These are phyloP conservation scores for Nyctalus aviator DNA, from an alignment of 2,797 vertebrate species.

Conservation along the genomic window DNA sequence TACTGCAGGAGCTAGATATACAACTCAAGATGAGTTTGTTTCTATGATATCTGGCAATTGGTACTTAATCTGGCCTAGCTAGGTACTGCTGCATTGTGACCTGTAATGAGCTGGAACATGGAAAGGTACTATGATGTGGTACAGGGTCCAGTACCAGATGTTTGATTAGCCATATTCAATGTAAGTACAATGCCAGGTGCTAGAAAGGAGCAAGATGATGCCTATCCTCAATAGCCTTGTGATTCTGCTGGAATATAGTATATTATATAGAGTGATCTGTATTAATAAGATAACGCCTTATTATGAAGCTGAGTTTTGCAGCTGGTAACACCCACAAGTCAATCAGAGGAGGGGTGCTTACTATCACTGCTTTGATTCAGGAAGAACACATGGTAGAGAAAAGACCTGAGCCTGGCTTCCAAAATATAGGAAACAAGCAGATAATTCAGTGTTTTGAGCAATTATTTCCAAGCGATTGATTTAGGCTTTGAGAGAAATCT, in stretches of 20 bases:
- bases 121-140: neutral
- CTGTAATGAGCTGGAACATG: neutral
- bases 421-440: neutral
- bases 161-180: neutral
- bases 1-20: neutral
- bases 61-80: neutral
- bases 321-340: neutral
- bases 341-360: neutral
- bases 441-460: neutral
- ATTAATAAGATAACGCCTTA: neutral
- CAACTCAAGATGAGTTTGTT: neutral
- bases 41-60: neutral
- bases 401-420: neutral
- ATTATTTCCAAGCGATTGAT: neutral
- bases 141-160: neutral
- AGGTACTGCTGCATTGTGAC: too few species aligned
- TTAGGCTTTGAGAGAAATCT: neutral
- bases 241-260: neutral
- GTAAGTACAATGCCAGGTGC: neutral
- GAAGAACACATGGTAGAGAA: neutral
- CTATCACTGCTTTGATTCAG: neutral
- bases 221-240: neutral
- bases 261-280: fast-evolving
- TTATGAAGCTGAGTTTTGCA: neutral
- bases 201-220: neutral